Base-by-base conservation (phyloP, 2,797 vertebrate genomes). In the Xerus rutilus region DNA sequence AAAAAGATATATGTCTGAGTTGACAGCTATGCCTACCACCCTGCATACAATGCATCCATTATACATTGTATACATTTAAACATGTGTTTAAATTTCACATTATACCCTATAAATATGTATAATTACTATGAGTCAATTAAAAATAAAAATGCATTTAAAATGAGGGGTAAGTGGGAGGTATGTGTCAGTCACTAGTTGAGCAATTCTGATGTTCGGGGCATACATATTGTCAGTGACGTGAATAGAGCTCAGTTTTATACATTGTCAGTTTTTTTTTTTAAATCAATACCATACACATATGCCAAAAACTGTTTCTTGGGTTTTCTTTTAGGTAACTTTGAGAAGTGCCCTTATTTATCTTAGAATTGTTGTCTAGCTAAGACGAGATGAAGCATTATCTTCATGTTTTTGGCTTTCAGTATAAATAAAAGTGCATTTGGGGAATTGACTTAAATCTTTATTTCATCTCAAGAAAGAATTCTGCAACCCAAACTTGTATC, bases 401-500 rank as follows among this genome's bases (percentile, higher is more conserved):
- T 87, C 59, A 67, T 86, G 45, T 94, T 91, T 64, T 70, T 64
- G 67, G 12, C 73, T 90, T 45, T 93, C 9, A 35, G 15, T 93
- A 3, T 84, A 92, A 59, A 62, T 45, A 54, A 85, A 87, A 89
- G 59, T 32, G 3, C 65, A 30, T 93, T 82, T 92, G 74, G 32
- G 9, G 57, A 39, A 67, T 52, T 94, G 69, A 65, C 62, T 93
- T 92, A 74, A 81, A 86, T 85, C 70, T 78, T 83, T 89, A 57
- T 94, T 43, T 54, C 72, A 86, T 90, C 82, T 89, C 74, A 78
- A 77, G 82, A 57, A 57, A 89, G 52, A 13, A 65, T 88, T 86
- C 57, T 43, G 9, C 11, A 52, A 32, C 28, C 7, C 18, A 86
- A 78, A 25, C n/a, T 88, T 83, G 39, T 17, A 32, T 91, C 89